Conservation (phyloP, 2,797 vertebrate genomes). For the Coendou prehensilis region DNA sequence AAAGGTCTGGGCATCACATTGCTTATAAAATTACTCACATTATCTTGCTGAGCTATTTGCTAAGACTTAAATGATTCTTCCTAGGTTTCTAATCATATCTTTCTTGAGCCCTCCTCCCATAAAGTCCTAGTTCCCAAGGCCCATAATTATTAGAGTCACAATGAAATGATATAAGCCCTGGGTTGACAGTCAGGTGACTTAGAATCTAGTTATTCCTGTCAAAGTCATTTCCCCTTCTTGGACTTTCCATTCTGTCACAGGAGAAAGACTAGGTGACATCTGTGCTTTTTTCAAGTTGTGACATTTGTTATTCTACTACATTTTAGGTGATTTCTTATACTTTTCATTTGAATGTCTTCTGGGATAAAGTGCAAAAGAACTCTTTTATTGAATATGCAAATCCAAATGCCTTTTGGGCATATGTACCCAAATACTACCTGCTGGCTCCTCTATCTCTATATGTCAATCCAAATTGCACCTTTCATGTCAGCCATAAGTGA, state of each 20-base stretch:
- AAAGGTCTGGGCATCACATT: neutral
- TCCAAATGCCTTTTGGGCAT: neutral
- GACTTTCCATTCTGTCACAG: neutral
- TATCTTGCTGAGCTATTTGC: constrained; percentile 9
- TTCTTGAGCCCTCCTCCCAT: neutral
- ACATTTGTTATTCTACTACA: neutral
- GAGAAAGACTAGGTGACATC: neutral
- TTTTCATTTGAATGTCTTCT: neutral
- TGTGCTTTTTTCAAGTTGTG: neutral
- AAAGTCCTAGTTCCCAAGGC: neutral
- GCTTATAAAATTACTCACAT: constrained; percentile 22
- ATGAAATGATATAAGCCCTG: neutral
- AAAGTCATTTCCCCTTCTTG: neutral
- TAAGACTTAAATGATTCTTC: neutral
- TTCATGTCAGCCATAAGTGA: neutral
- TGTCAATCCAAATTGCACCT: neutral
- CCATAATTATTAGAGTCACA: neutral
- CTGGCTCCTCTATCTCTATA: neutral
- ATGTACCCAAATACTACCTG: neutral
- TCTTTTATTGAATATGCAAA: neutral
- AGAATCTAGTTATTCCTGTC: neutral
- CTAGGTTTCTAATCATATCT: neutral
- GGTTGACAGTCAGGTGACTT: neutral
- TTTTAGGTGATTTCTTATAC: neutral
- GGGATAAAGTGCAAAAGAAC: neutral